Base-by-base conservation (phyloP, 2,113 vertebrate genomes). In the Seriola rivoliana region DNA sequence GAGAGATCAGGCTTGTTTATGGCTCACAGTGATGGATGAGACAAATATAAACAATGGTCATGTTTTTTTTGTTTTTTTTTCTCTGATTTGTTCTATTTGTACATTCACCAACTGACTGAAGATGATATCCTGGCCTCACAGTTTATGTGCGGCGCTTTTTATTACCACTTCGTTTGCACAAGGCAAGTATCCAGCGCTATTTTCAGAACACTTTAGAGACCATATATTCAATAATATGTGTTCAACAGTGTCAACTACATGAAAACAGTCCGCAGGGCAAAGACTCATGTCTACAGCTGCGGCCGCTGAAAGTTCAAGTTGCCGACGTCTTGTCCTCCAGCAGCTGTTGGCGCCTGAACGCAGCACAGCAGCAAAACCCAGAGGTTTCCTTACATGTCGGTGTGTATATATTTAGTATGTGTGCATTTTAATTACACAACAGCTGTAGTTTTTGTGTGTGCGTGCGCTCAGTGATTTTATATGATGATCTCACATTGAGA, bases 1-100 rank as follows among this genome's bases (percentile, higher is more conserved):
- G 40, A 68, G 52, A 62, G 70, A 78, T 34, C 40, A 63, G 50
- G 82, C 77, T 77, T 76, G 81, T 89, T 84, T 85, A 80, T 48
- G 23, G 14, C 62, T 79, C n/a, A 14, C 13, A 6, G 32, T 91
- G 84, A 93, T 65, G 63, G 79, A 90, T 86, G 81, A 66, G 70
- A 76, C 68, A 59, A 79, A 85, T 84, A 63, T 64, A 71, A 74
- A 72, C 75, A 64, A 58, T 16, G 19, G 71, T 86, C 63, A 44
- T 69, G 79, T 66, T 36, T 86, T 85, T 70, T 70, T 46, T 23
- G n/a, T n/a, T 23, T 23, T 23, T 23, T 23, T 32, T 0, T 68
- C 58, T 29, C 59, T 36, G 64, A 58, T 84, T 72, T 62, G 65
- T 69, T 78, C 54, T 71, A 32, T 79, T 69, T 90, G 73, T 64